phyloP scores from a whole-genome alignment of 2,888 invertebrate genomes.

The Synergus umbraculus region DNA sequence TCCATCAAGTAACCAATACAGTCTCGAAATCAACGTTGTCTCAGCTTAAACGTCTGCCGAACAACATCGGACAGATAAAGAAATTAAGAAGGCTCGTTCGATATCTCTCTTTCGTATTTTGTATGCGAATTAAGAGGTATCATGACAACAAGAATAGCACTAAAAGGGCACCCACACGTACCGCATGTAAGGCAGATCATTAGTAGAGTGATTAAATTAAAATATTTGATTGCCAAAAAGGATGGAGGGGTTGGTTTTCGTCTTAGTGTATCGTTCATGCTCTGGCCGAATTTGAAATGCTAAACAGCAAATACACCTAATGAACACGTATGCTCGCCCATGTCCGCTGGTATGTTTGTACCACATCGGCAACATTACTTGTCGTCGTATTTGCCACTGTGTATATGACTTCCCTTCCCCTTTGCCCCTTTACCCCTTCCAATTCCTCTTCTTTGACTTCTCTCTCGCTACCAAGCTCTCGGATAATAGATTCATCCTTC shows the following conservation, averaged over 20 bases:
- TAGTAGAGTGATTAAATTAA: slow-evolving; percentile 75
- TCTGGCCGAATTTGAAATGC: slow-evolving; percentile 76
- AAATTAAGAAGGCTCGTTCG: slow-evolving; percentile 31
- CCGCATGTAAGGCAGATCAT: slow-evolving; percentile 66
- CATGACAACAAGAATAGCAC: slow-evolving; percentile 44
- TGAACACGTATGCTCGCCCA: slow-evolving; percentile 75
- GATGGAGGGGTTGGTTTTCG: slow-evolving; percentile 54
- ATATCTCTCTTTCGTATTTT: slow-evolving; percentile 47
- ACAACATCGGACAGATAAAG: slow-evolving; percentile 36
- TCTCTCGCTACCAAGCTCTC: slow-evolving; percentile 46
- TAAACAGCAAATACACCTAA: slow-evolving; percentile 77
- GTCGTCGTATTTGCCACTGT: slow-evolving; percentile 44
- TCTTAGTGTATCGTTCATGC: slow-evolving; percentile 51
- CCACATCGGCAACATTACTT: slow-evolving; percentile 71
- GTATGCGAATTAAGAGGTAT: slow-evolving; percentile 63
- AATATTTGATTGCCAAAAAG: slow-evolving; percentile 76
- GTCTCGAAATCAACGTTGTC: neutral
- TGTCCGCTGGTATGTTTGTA: slow-evolving; percentile 74
- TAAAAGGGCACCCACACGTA: slow-evolving; percentile 57
- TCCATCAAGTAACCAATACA: neutral
- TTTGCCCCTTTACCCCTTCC: slow-evolving; percentile 32
- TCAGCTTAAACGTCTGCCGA: neutral
- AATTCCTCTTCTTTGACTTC: slow-evolving; percentile 44
- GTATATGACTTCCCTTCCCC: slow-evolving; percentile 50
- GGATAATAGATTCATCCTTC: slow-evolving; percentile 77